Conservation (phyloP, 2,113 vertebrate species). For the Struthidea cinerea region DNA sequence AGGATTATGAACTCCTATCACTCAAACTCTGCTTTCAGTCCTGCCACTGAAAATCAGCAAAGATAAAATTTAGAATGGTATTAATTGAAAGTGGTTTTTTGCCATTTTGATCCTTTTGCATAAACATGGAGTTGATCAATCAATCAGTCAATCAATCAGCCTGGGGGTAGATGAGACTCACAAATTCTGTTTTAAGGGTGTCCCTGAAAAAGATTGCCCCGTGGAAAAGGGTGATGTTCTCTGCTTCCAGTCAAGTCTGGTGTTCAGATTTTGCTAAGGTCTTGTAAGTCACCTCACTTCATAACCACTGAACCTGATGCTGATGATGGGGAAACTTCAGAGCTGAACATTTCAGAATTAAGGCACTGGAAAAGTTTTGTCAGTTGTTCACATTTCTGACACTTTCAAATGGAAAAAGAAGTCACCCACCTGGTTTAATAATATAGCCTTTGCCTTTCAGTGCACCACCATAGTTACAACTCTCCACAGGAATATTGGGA, state of each 20-base stretch:
- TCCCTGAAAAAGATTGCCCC: not conserved
- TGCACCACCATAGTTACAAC: not conserved
- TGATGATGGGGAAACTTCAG: not conserved
- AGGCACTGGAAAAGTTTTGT: not conserved
- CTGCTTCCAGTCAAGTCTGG: not conserved
- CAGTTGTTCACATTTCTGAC: not conserved
- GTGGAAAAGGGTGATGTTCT: not conserved
- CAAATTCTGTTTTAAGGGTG: not conserved
- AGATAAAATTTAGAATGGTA: not conserved
- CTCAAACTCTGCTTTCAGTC: not conserved
- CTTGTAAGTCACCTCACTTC: not conserved
- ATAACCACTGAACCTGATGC: not conserved
- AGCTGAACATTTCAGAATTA: not conserved
- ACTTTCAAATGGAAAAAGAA: not conserved
- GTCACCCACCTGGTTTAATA: not conserved
- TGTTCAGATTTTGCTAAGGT: not conserved
- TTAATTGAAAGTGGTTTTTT: not conserved
- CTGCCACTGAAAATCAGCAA: not conserved
- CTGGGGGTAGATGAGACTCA: not conserved
- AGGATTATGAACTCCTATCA: not conserved
- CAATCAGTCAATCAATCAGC: not conserved
- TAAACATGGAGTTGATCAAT: not conserved
- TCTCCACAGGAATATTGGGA: not conserved
- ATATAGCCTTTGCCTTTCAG: not conserved
- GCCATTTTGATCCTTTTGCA: not conserved